Conservation (phyloP, 2,113 vertebrate genomes). For the Haemorhous mexicanus region DNA sequence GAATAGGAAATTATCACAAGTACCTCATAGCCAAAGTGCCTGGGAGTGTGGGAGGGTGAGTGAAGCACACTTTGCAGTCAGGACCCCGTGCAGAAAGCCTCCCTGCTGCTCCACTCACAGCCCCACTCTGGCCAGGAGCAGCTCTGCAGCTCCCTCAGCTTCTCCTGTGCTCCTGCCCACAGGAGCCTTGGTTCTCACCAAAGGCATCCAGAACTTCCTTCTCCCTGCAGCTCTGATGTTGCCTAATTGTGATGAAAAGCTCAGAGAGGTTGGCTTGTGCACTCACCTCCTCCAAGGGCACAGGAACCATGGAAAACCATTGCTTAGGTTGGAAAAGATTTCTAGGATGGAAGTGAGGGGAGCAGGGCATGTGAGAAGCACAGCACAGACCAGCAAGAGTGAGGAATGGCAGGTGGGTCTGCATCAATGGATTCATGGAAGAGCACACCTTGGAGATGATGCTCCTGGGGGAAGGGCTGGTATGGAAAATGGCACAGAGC, state of each 20-base stretch:
- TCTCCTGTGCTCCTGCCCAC: not conserved
- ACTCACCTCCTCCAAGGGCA: not conserved
- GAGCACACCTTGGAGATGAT: not conserved
- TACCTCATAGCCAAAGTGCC: not conserved
- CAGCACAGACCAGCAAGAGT: not conserved
- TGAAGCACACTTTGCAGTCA: not conserved
- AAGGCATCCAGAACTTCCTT: not conserved
- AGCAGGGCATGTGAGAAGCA: not conserved
- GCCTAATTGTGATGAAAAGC: not conserved
- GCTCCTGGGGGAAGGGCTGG: not conserved
- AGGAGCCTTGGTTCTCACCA: not conserved
- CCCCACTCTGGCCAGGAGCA: not conserved
- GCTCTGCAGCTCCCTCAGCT: not conserved
- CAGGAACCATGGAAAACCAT: not conserved
- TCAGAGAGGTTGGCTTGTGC: not conserved
- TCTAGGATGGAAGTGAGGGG: not conserved
- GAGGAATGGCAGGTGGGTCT: accelerated
- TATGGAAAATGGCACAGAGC: not conserved
- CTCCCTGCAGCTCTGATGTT: not conserved
- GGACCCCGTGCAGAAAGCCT: not conserved
- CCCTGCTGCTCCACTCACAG: not conserved
- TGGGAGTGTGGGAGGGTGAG: not conserved
- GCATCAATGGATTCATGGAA: not conserved
- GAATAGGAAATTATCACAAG: not conserved
- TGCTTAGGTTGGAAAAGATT: not conserved